phyloP scores from a whole-genome alignment of 2,888 invertebrate species.

The Hybos culiciformis region DNA sequence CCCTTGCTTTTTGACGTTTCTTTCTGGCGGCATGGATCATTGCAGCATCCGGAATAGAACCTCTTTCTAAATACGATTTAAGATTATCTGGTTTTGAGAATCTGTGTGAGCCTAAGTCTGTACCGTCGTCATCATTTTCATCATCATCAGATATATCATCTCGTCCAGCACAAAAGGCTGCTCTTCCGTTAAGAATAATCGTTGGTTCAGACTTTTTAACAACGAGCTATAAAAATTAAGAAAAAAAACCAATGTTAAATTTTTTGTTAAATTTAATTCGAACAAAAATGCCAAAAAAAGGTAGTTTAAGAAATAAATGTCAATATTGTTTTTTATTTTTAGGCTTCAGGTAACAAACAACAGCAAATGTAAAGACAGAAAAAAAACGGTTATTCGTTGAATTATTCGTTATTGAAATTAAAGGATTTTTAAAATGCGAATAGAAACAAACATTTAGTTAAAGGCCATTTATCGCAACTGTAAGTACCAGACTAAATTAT shows the following conservation, averaged over 20 bases:
- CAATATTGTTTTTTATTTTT: too few relatives aligned
- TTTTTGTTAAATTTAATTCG: not conserved
- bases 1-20: slow-evolving; percentile 83
- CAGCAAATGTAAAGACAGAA: not conserved
- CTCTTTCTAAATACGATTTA: slow-evolving; percentile 69
- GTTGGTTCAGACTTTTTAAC: slow-evolving; percentile 45
- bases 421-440: too few relatives aligned
- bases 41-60: slow-evolving; percentile 92
- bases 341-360: not conserved
- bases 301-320: not conserved
- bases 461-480: too few relatives aligned
- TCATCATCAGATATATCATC: slow-evolving; percentile 51
- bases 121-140: slow-evolving; percentile 43
- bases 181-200: slow-evolving; percentile 63
- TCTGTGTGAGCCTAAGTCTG: slow-evolving; percentile 34
- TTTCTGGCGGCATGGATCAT: slow-evolving; percentile 96
- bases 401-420: too few relatives aligned
- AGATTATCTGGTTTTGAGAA: slow-evolving; percentile 57
- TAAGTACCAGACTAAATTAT: too few relatives aligned
- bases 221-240: slow-evolving; percentile 35
- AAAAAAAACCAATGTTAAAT: not conserved
- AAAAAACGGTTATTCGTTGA: too few relatives aligned
- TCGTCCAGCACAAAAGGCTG: slow-evolving; percentile 65
- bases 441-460: too few relatives aligned
- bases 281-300: not conserved